Conservation (phyloP, 2,888 invertebrate species). For the Apamea anceps region DNA sequence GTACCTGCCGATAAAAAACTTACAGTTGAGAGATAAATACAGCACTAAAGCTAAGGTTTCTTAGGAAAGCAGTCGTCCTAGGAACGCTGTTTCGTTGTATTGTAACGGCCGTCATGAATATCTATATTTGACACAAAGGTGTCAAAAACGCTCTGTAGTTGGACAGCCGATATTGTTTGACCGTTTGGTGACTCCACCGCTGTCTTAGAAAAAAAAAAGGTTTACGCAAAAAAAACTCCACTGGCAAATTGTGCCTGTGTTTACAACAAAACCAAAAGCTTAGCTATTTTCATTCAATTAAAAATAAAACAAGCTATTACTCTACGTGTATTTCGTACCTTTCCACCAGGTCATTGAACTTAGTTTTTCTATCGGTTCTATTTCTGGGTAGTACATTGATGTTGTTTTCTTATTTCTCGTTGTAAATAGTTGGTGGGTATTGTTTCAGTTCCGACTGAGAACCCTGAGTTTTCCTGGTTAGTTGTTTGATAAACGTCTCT, state of each 20-base stretch:
- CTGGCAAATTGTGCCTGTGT: background rate
- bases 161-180: background rate
- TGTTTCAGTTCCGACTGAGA: constrained; percentile 38
- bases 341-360: constrained; percentile 32
- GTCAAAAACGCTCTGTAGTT: background rate
- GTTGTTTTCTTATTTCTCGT: constrained; percentile 30
- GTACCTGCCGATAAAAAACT: background rate
- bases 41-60: background rate
- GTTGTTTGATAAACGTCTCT: constrained; percentile 25
- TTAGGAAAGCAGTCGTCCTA: background rate
- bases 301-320: constrained; percentile 29
- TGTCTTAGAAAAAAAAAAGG: background rate
- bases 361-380: constrained; percentile 19
- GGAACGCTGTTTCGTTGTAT: background rate
- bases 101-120: background rate
- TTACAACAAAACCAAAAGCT: background rate
- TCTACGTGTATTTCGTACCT: background rate
- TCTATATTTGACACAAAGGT: background rate
- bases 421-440: constrained; percentile 20
- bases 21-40: background rate
- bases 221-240: background rate
- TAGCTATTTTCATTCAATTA: constrained; percentile 6
- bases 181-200: background rate
- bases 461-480: constrained; percentile 31
- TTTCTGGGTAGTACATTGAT: constrained; percentile 26